Evolutionary conservation across 2,888 invertebrate genomes (phyloP), one percentile per base, ranked within the genome.

Genomic region (Imbricaverruca yamaguchii): DNA sequence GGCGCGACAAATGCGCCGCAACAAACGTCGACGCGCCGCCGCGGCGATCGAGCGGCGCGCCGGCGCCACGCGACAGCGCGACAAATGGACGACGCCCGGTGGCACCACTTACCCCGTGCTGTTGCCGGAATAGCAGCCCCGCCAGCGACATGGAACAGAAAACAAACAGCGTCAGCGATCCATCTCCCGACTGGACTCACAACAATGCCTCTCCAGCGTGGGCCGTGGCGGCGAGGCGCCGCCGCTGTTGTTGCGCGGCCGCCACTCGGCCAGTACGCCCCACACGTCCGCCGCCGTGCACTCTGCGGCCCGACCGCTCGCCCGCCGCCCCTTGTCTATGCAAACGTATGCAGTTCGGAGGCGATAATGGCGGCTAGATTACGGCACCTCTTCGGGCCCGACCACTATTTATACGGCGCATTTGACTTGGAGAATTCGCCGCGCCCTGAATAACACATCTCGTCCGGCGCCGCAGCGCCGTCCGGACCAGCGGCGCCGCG

Each of bases 391-490:
- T 39, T 39, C 39, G 39, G 39, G 39, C 39, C 39, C 39, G 59
- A 18, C 15, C 59, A 23, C 80, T 80, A n/a, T 23, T n/a, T 23
- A n/a, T 25, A n/a, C 63, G 55, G 80, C 55, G 18, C 56, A 67
- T 80, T 56, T 67, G 67, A 65, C 80, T 67, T 63, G 80, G 80
- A 65, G 53, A 63, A 11, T 11, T 25, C n/a, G 25, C 57, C 18
- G 23, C 21, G 21, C n/a, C n/a, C 59, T 63, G 56, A 23, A 63
- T 59, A 80, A 61, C 59, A 59, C 56, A 25, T 80, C 39, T 18
- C 61, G 39, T 56, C 80, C 15, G 59, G 15, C 11, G 61, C n/a
- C 23, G 63, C n/a, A 9, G 21, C 80, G 57, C 80, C 59, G 59
- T 59, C 12, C 15, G 12, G 7, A 59, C 39, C 39, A 39, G 39